Base-by-base conservation (phyloP, 2,888 invertebrate genomes). In the Amphiduros pacificus region DNA sequence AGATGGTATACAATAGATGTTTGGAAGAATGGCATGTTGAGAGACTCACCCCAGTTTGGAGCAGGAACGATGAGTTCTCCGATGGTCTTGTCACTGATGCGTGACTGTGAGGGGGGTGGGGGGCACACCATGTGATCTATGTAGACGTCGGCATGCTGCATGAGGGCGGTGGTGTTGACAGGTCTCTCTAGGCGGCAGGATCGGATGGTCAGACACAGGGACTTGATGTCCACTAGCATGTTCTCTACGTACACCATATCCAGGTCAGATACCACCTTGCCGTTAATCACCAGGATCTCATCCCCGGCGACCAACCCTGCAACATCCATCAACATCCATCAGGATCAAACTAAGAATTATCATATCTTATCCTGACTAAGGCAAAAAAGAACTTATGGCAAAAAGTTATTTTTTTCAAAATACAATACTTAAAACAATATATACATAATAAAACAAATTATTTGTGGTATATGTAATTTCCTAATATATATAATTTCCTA, bases 221-320 rank as follows among this genome's bases (percentile, higher is more conserved):
- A 90, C 69, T 92, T 88, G 80, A 94, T 94, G 83, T 96, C 95
- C 84, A 95, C 95, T 73, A 97, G 87, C 69, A 96, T 92, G 80
- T 93, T 93, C 85, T 97, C 97, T 82, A 97, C 88, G 87, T 94
- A 96, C 92, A 97, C 96, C 96, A 97, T 97, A 88, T 97, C 97
- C 85, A 97, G 88, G 86, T 97, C 96, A 79, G 94, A 93, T 73
- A 97, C 95, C 83, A 96, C 93, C 76, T 95, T 94, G 71, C 95
- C 94, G 87, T 97, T 97, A 86, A 97, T 95, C 84, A 97, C 94
- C 91, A 97, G 93, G 84, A 97, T 95, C 87, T 97, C 97, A 85
- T 97, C 97, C 77, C 95, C 92, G 86, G 94, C 93, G 84, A 94
- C 93, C 82, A 97, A 91, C 80, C 96, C 96, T 96, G 76, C 24